A percentile compares a stretch with the other conserved stretches of the same genome.
These are phyloP conservation scores for Rafetus swinhoei DNA, from an alignment of 2,113 vertebrate species.

Conservation along the genomic window DNA sequence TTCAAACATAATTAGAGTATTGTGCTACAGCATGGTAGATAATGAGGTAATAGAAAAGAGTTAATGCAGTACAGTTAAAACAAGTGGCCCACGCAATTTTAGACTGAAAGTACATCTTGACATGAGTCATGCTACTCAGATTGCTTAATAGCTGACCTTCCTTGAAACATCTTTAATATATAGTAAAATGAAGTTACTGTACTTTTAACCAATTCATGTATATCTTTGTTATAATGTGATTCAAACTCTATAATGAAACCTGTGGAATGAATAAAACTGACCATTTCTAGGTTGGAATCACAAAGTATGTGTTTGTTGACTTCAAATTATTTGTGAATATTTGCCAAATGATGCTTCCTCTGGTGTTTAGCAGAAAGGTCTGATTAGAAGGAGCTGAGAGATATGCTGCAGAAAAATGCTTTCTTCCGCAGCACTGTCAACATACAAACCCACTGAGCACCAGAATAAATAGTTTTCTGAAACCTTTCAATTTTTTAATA, in stretches of 20 bases:
- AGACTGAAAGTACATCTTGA: constrained; percentile 42
- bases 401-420: constrained; percentile 54
- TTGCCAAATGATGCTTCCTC: not conserved
- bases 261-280: not conserved
- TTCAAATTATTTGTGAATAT: not conserved
- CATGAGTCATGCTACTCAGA: not conserved
- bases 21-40: not conserved
- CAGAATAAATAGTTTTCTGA: constrained; percentile 85
- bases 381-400: constrained; percentile 25
- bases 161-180: constrained; percentile 3
- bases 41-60: constrained; percentile 30
- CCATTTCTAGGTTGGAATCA: not conserved
- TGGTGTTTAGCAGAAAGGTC: constrained; percentile 8
- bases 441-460: constrained; percentile 70
- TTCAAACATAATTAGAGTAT: constrained; percentile 33
- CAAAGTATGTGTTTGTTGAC: not conserved
- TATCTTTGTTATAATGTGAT: not conserved
- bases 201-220: not conserved
- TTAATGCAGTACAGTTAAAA: constrained; percentile 45
- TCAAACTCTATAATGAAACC: not conserved
- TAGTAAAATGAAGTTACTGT: constrained; percentile 8
- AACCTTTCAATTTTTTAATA: constrained; percentile 92
- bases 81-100: constrained; percentile 50
- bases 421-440: constrained; percentile 81
- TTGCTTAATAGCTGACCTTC: not conserved